Base-by-base conservation (phyloP, 2,113 vertebrate genomes). In the Leiothrix lutea region DNA sequence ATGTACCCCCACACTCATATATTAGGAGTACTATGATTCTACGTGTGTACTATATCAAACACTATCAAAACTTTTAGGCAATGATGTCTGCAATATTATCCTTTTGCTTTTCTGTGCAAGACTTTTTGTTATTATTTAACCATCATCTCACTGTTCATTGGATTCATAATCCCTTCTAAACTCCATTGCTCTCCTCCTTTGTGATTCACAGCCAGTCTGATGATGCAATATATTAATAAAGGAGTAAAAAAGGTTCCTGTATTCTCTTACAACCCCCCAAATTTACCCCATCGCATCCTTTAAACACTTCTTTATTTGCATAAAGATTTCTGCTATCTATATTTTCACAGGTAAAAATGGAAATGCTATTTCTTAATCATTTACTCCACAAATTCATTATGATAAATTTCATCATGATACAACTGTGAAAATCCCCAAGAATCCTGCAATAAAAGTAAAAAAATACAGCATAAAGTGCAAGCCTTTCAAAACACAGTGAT, bases 141-240 rank as follows among this genome's bases (percentile, higher is more conserved):
- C 2, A 62, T 18, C 8, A 16, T 13, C 9, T 53, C 5, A 1
- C 25, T 67, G 26, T 36, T 23, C 2, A 0, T 2, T 78, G n/a
- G 9, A 77, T 67, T 67, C 20, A 33, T 40, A 66, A 56, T 50
- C 11, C 29, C 15, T 61, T 45, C 33, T 71, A 19, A 42, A 1
- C 12, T 67, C 22, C 10, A n/a, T 21, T n/a, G 12, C 10, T 80
- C 9, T 6, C 8, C 5, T 78, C n/a, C 3, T 4, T 77, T 72
- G 10, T 17, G 12, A 7, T 53, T 81, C 22, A 51, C 21, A 45
- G 13, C 3, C 29, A 23, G 11, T n/a, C 20, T 42, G 19, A 26
- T 61, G 36, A 29, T 42, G 17, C 3, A 14, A 56, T 45, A 42
- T 1, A 36, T 51, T 18, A 18, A 33, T 66, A 66, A 66, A 45